Base-by-base conservation (phyloP, 1,140 invertebrate species). In the Drosophila chauvacae region DNA sequence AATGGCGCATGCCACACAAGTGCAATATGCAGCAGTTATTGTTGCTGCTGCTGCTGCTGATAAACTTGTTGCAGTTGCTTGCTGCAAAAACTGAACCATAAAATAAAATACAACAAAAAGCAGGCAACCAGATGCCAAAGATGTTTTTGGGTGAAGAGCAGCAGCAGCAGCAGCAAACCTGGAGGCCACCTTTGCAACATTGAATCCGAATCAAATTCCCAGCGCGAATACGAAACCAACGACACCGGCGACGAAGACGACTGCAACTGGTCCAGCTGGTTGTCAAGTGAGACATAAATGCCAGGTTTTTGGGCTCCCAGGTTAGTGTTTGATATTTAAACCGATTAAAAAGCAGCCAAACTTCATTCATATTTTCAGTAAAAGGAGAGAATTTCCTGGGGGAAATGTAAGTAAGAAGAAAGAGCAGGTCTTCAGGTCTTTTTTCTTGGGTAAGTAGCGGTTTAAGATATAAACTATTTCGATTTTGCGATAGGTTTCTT, bases 231-330 rank as follows among this genome's bases (percentile, higher is more conserved):
- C 20, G 37, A 60, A 18, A 35, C 39, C 50, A 18, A 18, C 10
- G 50, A 20, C 28, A 16, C 13, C 13, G 3, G n/a, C 16, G 14
- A 0, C 26, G 11, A 18, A 20, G 47, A 28, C 47, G 61, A 35
- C 26, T 41, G 16, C 62, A 71, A 72, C 69, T 72, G 69, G 69
- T 72, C 66, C 66, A 41, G 66, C 69, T 33, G 69, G 66, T 72
- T 72, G 69, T 72, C 69, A 72, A 72, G 42, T 50, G 42, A 71
- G 69, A 72, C 66, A 72, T 72, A 59, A 72, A 71, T 47, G 66
- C 69, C 69, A 58, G 47, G 65, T 20, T 28, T 23, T 60, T 30
- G 61, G 56, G 39, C 57, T 64, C 20, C 56, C 62, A 61, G 62
- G 57, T 62, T 44, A 30, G 57, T 37, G 62, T 61, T 64, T 26